phyloP scores from a whole-genome alignment of 2,888 invertebrate species.

The Podotricha telesiphe region DNA sequence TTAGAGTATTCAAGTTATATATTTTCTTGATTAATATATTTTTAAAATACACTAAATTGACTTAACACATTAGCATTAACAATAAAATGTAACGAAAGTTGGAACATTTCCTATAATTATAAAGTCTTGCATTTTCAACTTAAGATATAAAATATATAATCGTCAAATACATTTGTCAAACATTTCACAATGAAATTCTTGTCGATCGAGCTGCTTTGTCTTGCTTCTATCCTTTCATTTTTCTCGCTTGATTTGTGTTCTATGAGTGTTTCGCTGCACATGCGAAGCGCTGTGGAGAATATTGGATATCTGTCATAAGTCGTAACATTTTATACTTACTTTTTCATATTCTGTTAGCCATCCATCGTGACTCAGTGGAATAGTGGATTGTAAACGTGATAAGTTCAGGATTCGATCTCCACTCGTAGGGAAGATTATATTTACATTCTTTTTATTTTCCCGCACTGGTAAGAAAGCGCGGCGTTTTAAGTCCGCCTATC shows the following conservation, averaged over 20 bases:
- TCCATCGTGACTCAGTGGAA: no score
- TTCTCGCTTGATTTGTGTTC: conserved; percentile 72
- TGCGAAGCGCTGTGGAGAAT: conserved; percentile 58
- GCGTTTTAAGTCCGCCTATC: no score
- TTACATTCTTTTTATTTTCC: no score
- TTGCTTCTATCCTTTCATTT: conserved; percentile 65
- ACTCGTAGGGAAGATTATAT: no score
- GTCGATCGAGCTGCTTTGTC: conserved; percentile 73
- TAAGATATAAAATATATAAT: not conserved
- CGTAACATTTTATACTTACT: conserved; percentile 3
- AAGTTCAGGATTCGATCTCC: no score
- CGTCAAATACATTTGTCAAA: conserved; percentile 65
- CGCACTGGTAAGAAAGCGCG: no score
- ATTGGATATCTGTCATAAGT: conserved; percentile 74
- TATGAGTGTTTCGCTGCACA: conserved; percentile 69
- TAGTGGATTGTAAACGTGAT: no score
- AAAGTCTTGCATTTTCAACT: not conserved
- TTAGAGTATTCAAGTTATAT: not conserved
- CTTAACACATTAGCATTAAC: no score
- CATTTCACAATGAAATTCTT: conserved; percentile 73
- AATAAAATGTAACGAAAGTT: no score
- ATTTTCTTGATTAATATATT: no score
- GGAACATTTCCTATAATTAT: no score
- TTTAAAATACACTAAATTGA: no score
- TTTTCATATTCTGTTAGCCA: not conserved